phyloP scores from a whole-genome alignment of 2,113 vertebrate species.

The Megatriorchis doriae region DNA sequence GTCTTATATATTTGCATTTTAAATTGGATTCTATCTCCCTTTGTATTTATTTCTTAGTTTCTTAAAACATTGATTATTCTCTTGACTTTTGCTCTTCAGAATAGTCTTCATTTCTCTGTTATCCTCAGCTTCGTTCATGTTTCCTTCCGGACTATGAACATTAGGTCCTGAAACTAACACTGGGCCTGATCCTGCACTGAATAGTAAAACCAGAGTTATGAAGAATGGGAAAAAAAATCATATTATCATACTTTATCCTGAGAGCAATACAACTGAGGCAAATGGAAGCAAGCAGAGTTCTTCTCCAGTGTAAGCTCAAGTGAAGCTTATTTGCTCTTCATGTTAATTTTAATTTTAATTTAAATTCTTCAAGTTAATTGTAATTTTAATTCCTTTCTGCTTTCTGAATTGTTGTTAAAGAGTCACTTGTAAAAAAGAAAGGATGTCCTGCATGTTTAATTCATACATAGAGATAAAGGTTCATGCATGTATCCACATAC shows the following conservation, averaged over 20 bases:
- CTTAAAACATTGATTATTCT: neutral
- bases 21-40: neutral
- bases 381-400: neutral
- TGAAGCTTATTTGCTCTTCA: neutral
- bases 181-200: neutral
- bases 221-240: neutral
- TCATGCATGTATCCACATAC: neutral
- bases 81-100: neutral
- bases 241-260: neutral
- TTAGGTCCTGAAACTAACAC: neutral
- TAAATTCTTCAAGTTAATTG: neutral
- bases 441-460: neutral
- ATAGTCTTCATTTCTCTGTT: neutral
- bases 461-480: neutral
- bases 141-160: neutral
- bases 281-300: neutral
- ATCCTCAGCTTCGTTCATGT: neutral
- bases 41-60: neutral
- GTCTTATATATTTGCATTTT: neutral
- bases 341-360: neutral
- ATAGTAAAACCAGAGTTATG: neutral
- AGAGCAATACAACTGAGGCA: neutral
- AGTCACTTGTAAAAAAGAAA: neutral
- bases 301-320: neutral
- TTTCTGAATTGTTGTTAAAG: neutral